Conservation (phyloP, 2,113 vertebrate genomes). For the Centropus unirufus region DNA sequence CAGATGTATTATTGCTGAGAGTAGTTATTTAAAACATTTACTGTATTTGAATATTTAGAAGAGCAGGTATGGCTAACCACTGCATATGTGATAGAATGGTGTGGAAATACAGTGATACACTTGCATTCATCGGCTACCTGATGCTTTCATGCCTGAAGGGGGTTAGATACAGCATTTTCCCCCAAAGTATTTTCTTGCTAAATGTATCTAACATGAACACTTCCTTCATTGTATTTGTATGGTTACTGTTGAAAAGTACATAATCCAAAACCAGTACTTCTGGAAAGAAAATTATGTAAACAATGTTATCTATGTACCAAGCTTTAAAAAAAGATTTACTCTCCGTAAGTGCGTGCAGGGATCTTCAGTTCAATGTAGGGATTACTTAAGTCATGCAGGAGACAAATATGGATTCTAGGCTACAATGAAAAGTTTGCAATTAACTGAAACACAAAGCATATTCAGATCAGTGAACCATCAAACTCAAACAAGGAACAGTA, state of each 20-base stretch:
- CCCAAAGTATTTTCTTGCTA: not conserved
- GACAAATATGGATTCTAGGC: not conserved
- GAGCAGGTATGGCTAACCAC: not conserved
- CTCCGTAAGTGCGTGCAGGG: not conserved
- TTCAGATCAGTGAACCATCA: not conserved
- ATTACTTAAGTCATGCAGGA: not conserved
- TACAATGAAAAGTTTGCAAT: not conserved
- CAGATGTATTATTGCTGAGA: not conserved
- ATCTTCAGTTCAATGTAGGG: not conserved
- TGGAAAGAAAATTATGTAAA: not conserved
- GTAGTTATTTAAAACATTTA: not conserved
- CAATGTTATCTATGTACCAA: not conserved
- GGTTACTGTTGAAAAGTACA: not conserved
- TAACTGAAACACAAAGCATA: not conserved
- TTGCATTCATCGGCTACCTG: not conserved
- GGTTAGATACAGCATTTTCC: not conserved
- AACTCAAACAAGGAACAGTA: not conserved
- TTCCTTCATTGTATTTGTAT: not conserved
- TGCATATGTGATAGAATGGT: not conserved
- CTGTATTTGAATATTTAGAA: not conserved
- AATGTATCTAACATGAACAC: not conserved
- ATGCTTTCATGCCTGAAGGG: not conserved
- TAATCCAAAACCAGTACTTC: not conserved
- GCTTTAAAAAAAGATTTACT: not conserved
- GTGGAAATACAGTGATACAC: not conserved